Evolutionary conservation across 2,888 invertebrate species (phyloP), one percentile per base, ranked within the genome.

Genomic region (Phania funesta): DNA sequence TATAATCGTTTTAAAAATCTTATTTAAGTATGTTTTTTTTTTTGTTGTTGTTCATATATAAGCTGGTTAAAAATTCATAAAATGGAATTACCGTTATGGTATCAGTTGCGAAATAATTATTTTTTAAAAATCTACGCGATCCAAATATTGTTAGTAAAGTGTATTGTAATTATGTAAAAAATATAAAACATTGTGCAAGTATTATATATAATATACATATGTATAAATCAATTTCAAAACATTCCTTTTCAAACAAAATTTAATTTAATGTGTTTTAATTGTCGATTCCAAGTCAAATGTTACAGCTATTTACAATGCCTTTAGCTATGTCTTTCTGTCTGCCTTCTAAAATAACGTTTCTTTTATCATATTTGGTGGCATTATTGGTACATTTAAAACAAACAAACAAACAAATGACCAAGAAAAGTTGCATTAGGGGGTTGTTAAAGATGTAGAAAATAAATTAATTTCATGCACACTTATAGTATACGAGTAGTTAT

Each of bases 181-280:
- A 83, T 68, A 65, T 56, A 56, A 70, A 78, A 65, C 68, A 84
- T 84, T 83, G 79, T 83, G 74, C 74, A 81, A 74, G 76, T 74
- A 79, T 16, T 16, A 84, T 84, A 84, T 83, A 84, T 80, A 82
- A 84, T 22, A 16, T 60, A 83, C 32, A 85, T n/a, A 83, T 83
- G 84, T 85, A 84, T 84, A 83, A 85, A 84, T 60, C 64, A 77
- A 81, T 83, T 84, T 86, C 85, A 82, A 85, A 85, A 87, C 87
- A 87, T 87, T 87, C 86, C 87, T 86, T 44, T 62, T n/a, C n/a
- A n/a, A n/a, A 44, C 16, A 52, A 54, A 62, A 65, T 16, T 32
- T 9, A 32, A 16, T n/a, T n/a, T n/a, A n/a, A n/a, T n/a, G 35
- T 71, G 48, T 71, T 71, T 71, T 71, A 60, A 60, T 71, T 44